phyloP scores from a whole-genome alignment of 2,797 vertebrate genomes.

The Pseudotriccus pelzelni region DNA sequence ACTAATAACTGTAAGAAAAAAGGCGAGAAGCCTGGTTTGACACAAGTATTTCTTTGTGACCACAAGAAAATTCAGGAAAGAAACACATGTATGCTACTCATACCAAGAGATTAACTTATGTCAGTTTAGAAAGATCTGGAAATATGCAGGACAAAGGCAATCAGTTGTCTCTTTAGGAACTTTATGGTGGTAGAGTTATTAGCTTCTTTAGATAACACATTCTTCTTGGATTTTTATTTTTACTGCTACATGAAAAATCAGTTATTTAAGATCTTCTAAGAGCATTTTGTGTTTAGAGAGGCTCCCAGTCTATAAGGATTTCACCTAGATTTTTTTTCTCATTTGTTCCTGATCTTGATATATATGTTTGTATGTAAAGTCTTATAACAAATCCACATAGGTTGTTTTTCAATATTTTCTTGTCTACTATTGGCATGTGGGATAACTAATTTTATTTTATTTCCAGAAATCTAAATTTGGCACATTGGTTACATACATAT shows the following conservation, averaged over 20 bases:
- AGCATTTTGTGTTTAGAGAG: background rate
- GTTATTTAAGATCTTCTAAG: background rate
- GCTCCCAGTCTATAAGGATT: background rate
- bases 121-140: background rate
- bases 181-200: background rate
- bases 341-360: background rate
- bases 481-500: background rate
- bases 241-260: background rate
- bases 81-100: background rate
- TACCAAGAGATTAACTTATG: background rate
- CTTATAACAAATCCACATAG: background rate
- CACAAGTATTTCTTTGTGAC: background rate
- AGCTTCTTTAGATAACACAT: background rate
- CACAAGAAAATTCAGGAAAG: background rate
- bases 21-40: background rate
- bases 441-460: background rate
- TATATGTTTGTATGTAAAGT: background rate
- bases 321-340: background rate
- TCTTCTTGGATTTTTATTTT: background rate
- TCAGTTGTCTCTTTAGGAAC: background rate
- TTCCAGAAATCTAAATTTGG: background rate
- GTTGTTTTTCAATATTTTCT: background rate
- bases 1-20: background rate
- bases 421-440: background rate
- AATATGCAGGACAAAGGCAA: background rate